phyloP scores from a whole-genome alignment of 1,140 invertebrate species.

The Calliopsis andreniformis region DNA sequence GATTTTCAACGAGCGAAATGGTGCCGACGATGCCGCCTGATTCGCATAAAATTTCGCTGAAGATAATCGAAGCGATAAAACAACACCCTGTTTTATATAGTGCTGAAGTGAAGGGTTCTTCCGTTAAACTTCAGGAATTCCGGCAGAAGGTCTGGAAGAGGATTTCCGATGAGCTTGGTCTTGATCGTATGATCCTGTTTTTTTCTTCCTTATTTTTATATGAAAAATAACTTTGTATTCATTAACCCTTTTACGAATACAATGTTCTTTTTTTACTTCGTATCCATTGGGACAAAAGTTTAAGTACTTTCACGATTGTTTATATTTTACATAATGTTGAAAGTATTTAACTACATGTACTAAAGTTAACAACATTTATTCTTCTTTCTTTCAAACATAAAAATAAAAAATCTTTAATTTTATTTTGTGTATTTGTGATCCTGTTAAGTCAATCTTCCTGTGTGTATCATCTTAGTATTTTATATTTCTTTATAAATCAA shows the following conservation, averaged over 20 bases:
- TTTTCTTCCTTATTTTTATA: constrained; percentile 11
- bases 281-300: neutral
- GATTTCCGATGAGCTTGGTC: constrained; percentile 75
- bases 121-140: constrained; percentile 76
- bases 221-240: constrained; percentile 9
- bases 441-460: neutral
- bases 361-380: neutral
- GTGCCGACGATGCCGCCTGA: constrained; percentile 72
- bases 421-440: too few relatives aligned
- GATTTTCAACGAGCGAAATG: constrained; percentile 58
- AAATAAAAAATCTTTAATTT: too few relatives aligned
- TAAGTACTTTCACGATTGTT: neutral
- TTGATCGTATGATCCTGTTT: constrained; percentile 72
- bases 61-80: constrained; percentile 77
- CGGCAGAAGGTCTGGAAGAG: constrained; percentile 79
- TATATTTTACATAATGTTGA: neutral
- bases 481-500: neutral
- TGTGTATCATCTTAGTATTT: neutral
- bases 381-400: neutral
- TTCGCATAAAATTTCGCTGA: constrained; percentile 75
- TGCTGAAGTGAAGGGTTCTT: constrained; percentile 74
- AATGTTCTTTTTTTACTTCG: neutral
- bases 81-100: constrained; percentile 78
- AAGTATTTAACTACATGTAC: neutral
- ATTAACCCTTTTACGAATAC: constrained; percentile 2